These are phyloP conservation scores for Zapornia atra DNA, from an alignment of 2,113 vertebrate species.

Conservation along the genomic window DNA sequence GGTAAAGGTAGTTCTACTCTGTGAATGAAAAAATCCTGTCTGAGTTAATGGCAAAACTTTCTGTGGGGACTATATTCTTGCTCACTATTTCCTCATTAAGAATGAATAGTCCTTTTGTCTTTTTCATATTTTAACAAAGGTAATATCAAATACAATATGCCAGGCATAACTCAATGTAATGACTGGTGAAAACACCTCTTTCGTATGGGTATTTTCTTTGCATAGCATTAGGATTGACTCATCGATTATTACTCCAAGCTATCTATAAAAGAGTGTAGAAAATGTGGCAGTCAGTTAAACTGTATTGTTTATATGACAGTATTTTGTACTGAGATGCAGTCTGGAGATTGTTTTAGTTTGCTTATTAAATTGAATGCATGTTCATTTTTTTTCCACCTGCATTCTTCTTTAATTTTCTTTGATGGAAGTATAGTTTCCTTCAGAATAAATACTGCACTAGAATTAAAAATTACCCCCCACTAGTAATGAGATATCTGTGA, in stretches of 20 bases:
- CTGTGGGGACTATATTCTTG: background rate
- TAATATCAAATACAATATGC: background rate
- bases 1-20: background rate
- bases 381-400: background rate
- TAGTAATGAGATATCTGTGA: background rate
- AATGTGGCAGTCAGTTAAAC: rapidly evolving
- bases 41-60: background rate
- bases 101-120: background rate
- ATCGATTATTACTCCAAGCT: background rate
- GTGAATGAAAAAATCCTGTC: background rate
- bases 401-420: background rate
- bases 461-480: background rate
- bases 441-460: background rate
- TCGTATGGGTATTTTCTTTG: background rate
- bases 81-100: background rate
- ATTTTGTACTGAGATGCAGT: background rate
- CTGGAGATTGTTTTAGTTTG: background rate
- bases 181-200: background rate
- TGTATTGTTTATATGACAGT: background rate
- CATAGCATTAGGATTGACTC: background rate
- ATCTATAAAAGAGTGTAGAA: background rate
- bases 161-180: background rate
- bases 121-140: background rate
- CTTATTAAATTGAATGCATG: background rate
- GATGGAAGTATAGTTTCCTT: background rate